Evolutionary conservation across 2,888 invertebrate species (phyloP), one percentile per base, ranked within the genome.

Genomic region (Trichopoda pennipes): DNA sequence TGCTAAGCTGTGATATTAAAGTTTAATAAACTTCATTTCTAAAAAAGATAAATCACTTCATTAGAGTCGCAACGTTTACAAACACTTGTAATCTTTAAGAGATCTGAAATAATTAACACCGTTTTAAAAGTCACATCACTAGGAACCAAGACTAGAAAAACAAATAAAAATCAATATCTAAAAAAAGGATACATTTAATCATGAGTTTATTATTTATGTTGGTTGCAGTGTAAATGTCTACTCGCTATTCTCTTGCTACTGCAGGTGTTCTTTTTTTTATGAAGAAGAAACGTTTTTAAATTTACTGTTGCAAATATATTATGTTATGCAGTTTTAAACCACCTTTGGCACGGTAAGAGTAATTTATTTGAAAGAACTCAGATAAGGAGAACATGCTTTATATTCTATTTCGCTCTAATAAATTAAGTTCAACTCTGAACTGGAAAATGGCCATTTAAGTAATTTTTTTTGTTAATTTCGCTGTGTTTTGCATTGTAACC

Each of bases 81-180:
- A n/a, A 60, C 21, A 60, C 44, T 44, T 68, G 32, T 55, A 77
- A 69, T 55, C 55, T 70, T 49, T 56, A 73, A 79, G 55, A 61
- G 60, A 68, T 21, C 47, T 58, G 10, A 64, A 81, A 77, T 73
- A 81, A 77, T 77, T 77, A 78, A 77, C 81, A 77, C 73, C 73
- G 63, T 66, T 63, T 69, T 58, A 51, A 77, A 77, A 70, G 73
- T 64, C 68, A 69, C 69, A 77, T 47, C 38, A 35, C 21, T 60
- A 60, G 14, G 55, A 42, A 3, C 2, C 32, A 1, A 10, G 17
- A 49, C 16, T 28, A 35, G 35, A 2, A 55, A 21, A 47, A 44
- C 12, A 38, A 32, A 38, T 10, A 38, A 1, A 12, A 35, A 23
- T 38, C 28, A n/a, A 61, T 51, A 76, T 42, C 16, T 60, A n/a